A percentile compares a stretch with the other conserved stretches of the same genome.
Conservation (phyloP, 2,797 vertebrate genomes). For the Rhinichthys osculus region DNA sequence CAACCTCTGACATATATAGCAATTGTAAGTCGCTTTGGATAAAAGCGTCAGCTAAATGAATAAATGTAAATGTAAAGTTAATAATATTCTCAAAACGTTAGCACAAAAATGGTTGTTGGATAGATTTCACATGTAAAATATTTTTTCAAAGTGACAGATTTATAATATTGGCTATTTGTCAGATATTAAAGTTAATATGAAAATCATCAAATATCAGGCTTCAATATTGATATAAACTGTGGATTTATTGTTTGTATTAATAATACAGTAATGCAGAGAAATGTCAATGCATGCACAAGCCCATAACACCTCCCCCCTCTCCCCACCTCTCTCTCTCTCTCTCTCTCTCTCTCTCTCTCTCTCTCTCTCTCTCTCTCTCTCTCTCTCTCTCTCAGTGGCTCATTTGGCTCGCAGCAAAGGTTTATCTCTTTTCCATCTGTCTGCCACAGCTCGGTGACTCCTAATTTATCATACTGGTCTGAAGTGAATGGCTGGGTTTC, state of each 20-base stretch:
- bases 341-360: too few relatives aligned
- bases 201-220: background rate
- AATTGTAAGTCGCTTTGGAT: too few relatives aligned
- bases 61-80: too few relatives aligned
- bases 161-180: too few relatives aligned
- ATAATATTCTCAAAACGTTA: background rate
- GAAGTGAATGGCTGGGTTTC: constrained; percentile 27
- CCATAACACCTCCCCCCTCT: background rate
- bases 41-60: too few relatives aligned
- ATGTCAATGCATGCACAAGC: background rate
- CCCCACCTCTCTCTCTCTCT: too few relatives aligned
- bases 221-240: background rate
- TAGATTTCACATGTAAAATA: background rate
- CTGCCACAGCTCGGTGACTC: constrained; percentile 26
- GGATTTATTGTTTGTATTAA: background rate
- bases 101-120: too few relatives aligned
- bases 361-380: too few relatives aligned
- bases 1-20: too few relatives aligned
- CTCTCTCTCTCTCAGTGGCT: constrained; percentile 7
- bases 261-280: constrained; percentile 31
- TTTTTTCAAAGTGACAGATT: too few relatives aligned
- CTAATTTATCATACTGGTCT: constrained; percentile 47
- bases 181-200: too few relatives aligned
- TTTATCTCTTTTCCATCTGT: constrained; percentile 50
- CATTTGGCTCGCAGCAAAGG: constrained; percentile 34